These are phyloP conservation scores for Electrophaes corylata DNA, from an alignment of 2,888 invertebrate species.

Conservation along the genomic window DNA sequence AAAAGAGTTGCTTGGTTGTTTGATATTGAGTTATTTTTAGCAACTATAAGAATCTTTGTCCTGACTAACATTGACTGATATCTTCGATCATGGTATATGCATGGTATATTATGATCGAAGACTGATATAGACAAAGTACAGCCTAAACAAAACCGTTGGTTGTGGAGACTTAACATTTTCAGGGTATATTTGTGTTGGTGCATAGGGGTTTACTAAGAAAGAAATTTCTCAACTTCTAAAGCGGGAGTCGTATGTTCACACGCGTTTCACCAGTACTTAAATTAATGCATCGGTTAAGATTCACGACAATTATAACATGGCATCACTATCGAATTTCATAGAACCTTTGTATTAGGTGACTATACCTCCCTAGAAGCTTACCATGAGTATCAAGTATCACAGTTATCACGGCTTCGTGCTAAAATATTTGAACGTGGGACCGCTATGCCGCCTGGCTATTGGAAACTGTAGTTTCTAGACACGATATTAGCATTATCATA, in stretches of 20 bases:
- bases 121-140: too few species aligned
- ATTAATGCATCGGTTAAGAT: not conserved
- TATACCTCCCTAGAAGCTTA: slow-evolving; percentile 13
- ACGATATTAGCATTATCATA: not conserved
- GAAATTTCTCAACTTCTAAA: too few species aligned
- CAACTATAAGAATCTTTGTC: too few species aligned
- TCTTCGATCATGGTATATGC: too few species aligned
- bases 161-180: too few species aligned
- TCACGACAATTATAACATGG: not conserved
- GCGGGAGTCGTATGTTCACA: too few species aligned
- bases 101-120: too few species aligned
- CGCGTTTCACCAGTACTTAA: too few species aligned
- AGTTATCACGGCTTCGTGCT: slow-evolving; percentile 33
- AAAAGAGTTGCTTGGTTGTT: not conserved
- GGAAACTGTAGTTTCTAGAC: slow-evolving; percentile 38
- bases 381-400: slow-evolving; percentile 27
- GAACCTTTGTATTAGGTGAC: slow-evolving; percentile 1
- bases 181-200: too few species aligned
- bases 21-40: not conserved
- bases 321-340: slow-evolving; percentile 3
- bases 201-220: too few species aligned
- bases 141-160: too few species aligned
- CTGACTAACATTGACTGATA: too few species aligned
- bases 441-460: slow-evolving; percentile 53
- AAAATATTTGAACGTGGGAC: slow-evolving; percentile 69